Evolutionary conservation across 2,888 invertebrate genomes (phyloP).

Genomic region (Leptogaster cylindrica): DNA sequence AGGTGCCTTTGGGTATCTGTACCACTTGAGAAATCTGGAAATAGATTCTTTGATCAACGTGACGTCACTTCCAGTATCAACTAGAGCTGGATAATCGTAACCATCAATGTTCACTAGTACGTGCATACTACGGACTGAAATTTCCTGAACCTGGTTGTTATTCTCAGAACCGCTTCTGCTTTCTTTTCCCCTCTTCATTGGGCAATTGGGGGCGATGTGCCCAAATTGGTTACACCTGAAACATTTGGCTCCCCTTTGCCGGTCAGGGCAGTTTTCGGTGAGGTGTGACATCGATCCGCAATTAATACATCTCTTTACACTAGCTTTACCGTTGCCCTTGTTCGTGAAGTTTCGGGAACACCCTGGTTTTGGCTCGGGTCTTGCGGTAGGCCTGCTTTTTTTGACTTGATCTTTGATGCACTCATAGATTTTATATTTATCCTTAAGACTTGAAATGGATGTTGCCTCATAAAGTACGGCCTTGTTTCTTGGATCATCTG

Average conservation of each 20-base stretch:
- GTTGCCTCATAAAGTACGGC: constrained; percentile 23
- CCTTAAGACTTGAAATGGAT: not conserved
- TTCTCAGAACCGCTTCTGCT: not conserved
- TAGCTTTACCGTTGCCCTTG: not conserved
- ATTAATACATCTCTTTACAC: constrained; percentile 18
- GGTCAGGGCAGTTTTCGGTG: constrained; percentile 27
- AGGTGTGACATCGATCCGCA: constrained; percentile 41
- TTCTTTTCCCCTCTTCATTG: constrained; percentile 2
- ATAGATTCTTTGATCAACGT: not conserved
- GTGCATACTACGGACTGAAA: too few relatives aligned
- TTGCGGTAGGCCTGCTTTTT: not conserved
- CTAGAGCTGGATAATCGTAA: too few relatives aligned
- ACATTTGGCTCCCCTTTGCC: constrained; percentile 37
- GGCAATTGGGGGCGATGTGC: constrained; percentile 33
- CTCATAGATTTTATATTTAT: constrained; percentile 6
- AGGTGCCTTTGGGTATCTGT: not conserved
- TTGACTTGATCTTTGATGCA: not conserved
- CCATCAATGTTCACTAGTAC: too few relatives aligned
- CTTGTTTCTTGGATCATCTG: constrained; percentile 40
- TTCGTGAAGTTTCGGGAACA: not conserved
- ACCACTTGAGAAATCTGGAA: not conserved
- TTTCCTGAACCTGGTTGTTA: not conserved
- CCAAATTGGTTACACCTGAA: constrained; percentile 41
- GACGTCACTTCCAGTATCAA: not conserved
- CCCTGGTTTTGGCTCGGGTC: not conserved